Evolutionary conservation across 2,113 vertebrate genomes (phyloP).

Genomic region (Orcinus orca): DNA sequence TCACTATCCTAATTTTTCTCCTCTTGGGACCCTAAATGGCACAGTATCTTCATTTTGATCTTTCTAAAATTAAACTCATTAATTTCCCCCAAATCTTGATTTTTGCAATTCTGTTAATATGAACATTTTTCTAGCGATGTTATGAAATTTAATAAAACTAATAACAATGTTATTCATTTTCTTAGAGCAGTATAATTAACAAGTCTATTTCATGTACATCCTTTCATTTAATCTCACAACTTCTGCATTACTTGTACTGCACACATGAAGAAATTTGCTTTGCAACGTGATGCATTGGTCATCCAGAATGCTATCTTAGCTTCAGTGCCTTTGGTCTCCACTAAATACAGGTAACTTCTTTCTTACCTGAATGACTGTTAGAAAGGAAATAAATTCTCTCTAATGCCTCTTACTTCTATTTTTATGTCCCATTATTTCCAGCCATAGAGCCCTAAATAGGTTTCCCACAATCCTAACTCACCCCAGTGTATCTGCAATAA

Average conservation of each 20-base stretch:
- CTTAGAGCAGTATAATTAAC: background rate
- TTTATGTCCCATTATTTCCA: background rate
- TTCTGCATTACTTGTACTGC: background rate
- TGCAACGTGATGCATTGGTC: background rate
- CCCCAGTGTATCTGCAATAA: background rate
- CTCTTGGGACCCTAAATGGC: background rate
- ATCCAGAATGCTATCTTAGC: background rate
- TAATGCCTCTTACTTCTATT: background rate
- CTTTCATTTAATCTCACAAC: background rate
- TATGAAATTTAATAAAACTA: background rate
- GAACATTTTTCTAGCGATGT: background rate
- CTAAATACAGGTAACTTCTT: background rate
- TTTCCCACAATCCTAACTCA: background rate
- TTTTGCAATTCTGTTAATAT: background rate
- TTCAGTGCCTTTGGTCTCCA: background rate
- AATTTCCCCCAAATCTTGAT: background rate
- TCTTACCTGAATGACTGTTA: background rate
- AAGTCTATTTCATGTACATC: background rate
- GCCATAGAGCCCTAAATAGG: background rate
- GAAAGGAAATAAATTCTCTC: background rate
- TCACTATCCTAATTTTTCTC: background rate
- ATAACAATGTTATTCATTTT: background rate
- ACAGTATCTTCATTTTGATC: background rate
- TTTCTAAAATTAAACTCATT: conserved; percentile 34
- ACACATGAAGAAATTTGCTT: background rate